phyloP scores from a whole-genome alignment of 2,113 vertebrate genomes.

The Microcebus jonahi region DNA sequence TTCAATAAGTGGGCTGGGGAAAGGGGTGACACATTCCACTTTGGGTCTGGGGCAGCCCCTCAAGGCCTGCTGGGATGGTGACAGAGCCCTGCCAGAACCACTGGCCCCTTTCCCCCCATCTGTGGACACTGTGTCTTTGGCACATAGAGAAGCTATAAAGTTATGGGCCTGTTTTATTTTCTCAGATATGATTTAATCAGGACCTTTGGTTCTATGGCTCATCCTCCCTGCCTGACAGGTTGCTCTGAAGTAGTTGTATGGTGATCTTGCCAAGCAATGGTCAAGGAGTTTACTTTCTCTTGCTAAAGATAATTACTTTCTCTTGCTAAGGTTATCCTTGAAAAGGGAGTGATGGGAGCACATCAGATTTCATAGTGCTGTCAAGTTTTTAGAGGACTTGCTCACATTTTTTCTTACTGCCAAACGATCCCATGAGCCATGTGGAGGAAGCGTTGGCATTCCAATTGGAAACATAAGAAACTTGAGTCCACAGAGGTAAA shows the following conservation, averaged over 20 bases:
- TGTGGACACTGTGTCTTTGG: not conserved
- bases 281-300: not conserved
- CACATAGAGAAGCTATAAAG: not conserved
- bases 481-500: not conserved
- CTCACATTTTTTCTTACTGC: not conserved
- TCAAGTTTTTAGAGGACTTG: not conserved
- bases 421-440: not conserved
- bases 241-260: not conserved
- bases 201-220: not conserved
- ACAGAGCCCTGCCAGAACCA: not conserved
- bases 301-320: accelerated
- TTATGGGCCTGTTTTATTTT: not conserved
- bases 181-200: not conserved
- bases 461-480: not conserved
- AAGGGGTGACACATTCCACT: not conserved
- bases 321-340: not conserved
- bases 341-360: not conserved
- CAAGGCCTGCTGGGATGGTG: not conserved
- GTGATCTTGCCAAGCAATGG: not conserved
- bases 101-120: not conserved
- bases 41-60: not conserved
- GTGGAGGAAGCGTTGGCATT: not conserved
- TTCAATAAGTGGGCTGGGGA: slow-evolving; percentile 33
- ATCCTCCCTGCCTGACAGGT: not conserved
- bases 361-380: not conserved